phyloP scores from a whole-genome alignment of 2,113 vertebrate genomes.

The Plecotus auritus region DNA sequence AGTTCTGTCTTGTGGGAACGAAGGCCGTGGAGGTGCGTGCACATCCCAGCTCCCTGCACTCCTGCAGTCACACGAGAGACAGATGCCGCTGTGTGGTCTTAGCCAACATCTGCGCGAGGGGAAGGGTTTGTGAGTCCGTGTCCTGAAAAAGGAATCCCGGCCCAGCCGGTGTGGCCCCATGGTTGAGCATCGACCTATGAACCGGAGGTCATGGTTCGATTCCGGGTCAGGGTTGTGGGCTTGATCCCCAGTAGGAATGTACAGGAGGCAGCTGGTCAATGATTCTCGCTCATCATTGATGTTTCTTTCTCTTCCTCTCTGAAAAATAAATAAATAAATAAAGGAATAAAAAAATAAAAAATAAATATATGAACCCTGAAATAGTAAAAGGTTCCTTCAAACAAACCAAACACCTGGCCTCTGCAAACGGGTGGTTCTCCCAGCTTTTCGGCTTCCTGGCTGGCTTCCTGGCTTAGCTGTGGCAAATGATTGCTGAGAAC shows the following conservation, averaged over 20 bases:
- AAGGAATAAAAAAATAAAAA: too few relatives aligned
- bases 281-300: too few relatives aligned
- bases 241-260: too few relatives aligned
- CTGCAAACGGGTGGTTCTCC: not conserved
- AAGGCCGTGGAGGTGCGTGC: accelerated
- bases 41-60: not conserved
- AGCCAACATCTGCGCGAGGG: accelerated
- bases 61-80: not conserved
- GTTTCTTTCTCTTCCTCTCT: too few relatives aligned
- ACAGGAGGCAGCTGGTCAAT: too few relatives aligned
- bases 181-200: too few relatives aligned
- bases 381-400: not conserved
- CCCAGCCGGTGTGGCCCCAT: too few relatives aligned
- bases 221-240: too few relatives aligned
- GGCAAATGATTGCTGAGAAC: not conserved
- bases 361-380: not conserved
- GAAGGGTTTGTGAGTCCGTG: not conserved
- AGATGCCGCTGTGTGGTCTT: not conserved
- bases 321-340: too few relatives aligned
- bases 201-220: too few relatives aligned
- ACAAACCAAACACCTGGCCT: not conserved
- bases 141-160: not conserved
- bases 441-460: not conserved
- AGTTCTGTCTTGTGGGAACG: not conserved
- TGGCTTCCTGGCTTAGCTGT: not conserved